Evolutionary conservation across 1,140 invertebrate genomes (phyloP), one percentile per base, ranked within the genome.

Genomic region (Drosophila miranda): DNA sequence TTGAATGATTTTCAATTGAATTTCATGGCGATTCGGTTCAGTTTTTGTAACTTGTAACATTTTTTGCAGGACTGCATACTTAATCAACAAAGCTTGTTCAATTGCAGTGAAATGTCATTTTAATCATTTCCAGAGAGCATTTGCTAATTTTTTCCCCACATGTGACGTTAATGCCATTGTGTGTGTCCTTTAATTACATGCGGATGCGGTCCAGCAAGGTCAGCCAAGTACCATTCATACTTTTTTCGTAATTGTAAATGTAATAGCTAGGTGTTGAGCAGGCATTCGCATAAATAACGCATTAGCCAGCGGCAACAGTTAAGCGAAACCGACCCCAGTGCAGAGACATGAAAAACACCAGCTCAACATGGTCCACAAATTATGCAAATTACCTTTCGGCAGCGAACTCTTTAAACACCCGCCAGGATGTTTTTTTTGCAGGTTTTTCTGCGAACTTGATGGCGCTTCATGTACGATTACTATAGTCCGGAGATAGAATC

Each of bases 1-100:
- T 83, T 86, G 70, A 84, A 86, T 86, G 80, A 52, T 81, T 80
- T 86, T 76, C 73, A 77, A 76, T 84, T 84, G 67, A 76, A 70
- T 87, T 77, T 76, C 46, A 51, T 72, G 44, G 62, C 61, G 45
- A 62, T 62, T 46, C 69, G 46, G 5, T 46, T 70, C 38, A 23
- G 30, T 44, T 30, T 34, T 13, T 50, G 30, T 30, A 30, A 30
- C 30, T 26, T 26, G 23, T 26, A 26, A 26, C 30, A 28, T 28
- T 55, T 41, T 44, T 62, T 34, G 44, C 26, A 49, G 53, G 14
- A 16, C 14, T 61, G 30, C 61, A 67, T 86, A 26, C 23, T 26
- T 26, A 86, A 84, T 84, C 86, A 86, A 84, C 68, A 63, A 83
- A 67, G 57, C 66, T 28, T 68, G 66, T 67, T 71, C 76, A 70